These are phyloP conservation scores for Lerista edwardsae DNA, from an alignment of 2,797 vertebrate species.

Conservation along the genomic window DNA sequence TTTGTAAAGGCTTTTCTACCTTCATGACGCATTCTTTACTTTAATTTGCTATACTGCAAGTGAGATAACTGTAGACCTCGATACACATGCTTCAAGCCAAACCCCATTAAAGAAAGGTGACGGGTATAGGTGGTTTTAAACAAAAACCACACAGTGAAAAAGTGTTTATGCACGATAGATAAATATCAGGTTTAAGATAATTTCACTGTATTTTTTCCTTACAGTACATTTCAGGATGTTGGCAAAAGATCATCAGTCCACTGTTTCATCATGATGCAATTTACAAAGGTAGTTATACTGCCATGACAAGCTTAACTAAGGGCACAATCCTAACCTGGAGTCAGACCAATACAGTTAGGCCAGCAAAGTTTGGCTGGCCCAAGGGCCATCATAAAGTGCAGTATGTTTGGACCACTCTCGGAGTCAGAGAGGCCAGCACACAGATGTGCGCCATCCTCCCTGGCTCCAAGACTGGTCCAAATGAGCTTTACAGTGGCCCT, in stretches of 20 bases:
- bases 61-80: slow-evolving; percentile 51
- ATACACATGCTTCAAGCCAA: slow-evolving; percentile 57
- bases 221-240: not conserved
- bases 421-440: no score
- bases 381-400: no score
- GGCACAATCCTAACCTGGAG: no score
- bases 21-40: slow-evolving; percentile 67
- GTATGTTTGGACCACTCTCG: no score
- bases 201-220: not conserved
- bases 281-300: slow-evolving; percentile 21
- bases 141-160: not conserved
- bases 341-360: no score
- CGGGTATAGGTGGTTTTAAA: slow-evolving; percentile 37
- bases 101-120: slow-evolving; percentile 48
- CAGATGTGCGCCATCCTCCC: no score
- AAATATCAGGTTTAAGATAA: slow-evolving; percentile 43
- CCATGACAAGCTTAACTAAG: slow-evolving; percentile 44
- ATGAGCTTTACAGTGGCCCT: no score
- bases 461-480: no score
- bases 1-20: slow-evolving; percentile 70
- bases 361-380: no score
- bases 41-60: slow-evolving; percentile 68
- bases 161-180: slow-evolving; percentile 25
- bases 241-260: slow-evolving; percentile 22
- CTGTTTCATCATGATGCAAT: slow-evolving; percentile 19